A percentile compares a stretch with the other conserved stretches of the same genome.
These are phyloP conservation scores for Lanius ludovicianus DNA, from an alignment of 2,113 vertebrate species.

Conservation along the genomic window DNA sequence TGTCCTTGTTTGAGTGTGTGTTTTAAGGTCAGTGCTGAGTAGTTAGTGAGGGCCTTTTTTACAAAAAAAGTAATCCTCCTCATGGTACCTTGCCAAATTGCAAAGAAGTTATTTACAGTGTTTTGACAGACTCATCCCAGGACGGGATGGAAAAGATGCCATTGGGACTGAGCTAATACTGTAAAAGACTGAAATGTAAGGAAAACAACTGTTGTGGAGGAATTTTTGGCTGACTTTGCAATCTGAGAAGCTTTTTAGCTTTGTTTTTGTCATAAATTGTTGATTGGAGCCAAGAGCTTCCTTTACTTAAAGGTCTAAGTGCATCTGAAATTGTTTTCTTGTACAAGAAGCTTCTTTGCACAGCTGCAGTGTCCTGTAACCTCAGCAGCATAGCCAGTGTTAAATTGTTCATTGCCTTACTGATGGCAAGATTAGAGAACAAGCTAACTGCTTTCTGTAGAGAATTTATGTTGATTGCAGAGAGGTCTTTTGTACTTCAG, in stretches of 20 bases:
- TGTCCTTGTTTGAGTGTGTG: neutral
- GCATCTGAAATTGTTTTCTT: slow-evolving; percentile 10
- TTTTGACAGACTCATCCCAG: slow-evolving; percentile 58
- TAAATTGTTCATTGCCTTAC: neutral
- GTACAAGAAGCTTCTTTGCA: neutral
- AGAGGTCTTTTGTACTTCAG: neutral
- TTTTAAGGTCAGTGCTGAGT: neutral
- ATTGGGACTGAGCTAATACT: slow-evolving; percentile 55
- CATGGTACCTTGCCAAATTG: slow-evolving; percentile 8
- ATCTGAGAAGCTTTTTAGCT: slow-evolving; percentile 12
- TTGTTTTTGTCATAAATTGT: slow-evolving; percentile 23
- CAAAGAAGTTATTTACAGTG: slow-evolving; percentile 48
- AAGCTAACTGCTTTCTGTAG: neutral
- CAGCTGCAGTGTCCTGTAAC: neutral
- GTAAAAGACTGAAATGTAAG: slow-evolving; percentile 20
- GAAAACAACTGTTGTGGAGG: slow-evolving; percentile 24
- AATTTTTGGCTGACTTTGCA: slow-evolving; percentile 31
- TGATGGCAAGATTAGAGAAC: neutral
- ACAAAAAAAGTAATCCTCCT: neutral
- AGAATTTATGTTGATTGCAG: neutral
- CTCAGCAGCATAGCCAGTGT: neutral
- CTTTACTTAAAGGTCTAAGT: slow-evolving; percentile 6
- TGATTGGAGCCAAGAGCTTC: neutral
- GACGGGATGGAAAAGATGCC: slow-evolving; percentile 37
- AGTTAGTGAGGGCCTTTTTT: neutral